Conservation (phyloP, 2,113 vertebrate species). For the Aptenodytes patagonicus region DNA sequence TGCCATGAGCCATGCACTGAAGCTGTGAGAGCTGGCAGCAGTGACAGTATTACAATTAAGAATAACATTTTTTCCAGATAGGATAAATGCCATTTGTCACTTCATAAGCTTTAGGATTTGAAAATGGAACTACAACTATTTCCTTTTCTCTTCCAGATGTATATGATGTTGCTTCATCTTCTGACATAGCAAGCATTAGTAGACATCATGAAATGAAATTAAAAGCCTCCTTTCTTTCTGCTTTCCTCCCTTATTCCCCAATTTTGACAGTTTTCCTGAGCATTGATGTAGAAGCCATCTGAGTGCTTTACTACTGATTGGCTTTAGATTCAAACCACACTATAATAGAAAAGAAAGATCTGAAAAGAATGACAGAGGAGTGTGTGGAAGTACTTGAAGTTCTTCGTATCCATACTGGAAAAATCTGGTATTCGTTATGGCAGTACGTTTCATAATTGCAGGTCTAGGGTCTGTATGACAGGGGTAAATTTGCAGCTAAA, state of each 20-base stretch:
- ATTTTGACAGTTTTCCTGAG: background rate
- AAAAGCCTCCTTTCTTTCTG: background rate
- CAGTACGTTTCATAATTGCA: background rate
- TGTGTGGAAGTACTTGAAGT: background rate
- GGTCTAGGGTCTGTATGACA: background rate
- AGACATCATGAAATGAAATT: background rate
- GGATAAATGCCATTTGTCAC: conserved; percentile 50
- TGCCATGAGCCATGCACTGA: conserved; percentile 9
- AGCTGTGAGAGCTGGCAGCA: conserved; percentile 36
- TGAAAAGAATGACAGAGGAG: background rate
- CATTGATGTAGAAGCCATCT: background rate
- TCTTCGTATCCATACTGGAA: background rate
- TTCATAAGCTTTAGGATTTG: conserved; percentile 6
- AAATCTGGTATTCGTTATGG: background rate
- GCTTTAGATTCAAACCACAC: background rate
- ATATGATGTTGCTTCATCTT: conserved; percentile 4
- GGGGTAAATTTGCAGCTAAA: background rate
- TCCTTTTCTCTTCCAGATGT: conserved; percentile 20
- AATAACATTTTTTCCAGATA: conserved; percentile 36
- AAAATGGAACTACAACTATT: conserved; percentile 9
- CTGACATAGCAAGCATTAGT: background rate
- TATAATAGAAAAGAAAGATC: background rate
- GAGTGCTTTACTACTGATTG: background rate
- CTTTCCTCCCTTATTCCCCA: background rate
- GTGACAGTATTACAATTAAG: conserved; percentile 24